Conservation (phyloP, 2,888 invertebrate genomes). For the Zele albiditarsus region DNA sequence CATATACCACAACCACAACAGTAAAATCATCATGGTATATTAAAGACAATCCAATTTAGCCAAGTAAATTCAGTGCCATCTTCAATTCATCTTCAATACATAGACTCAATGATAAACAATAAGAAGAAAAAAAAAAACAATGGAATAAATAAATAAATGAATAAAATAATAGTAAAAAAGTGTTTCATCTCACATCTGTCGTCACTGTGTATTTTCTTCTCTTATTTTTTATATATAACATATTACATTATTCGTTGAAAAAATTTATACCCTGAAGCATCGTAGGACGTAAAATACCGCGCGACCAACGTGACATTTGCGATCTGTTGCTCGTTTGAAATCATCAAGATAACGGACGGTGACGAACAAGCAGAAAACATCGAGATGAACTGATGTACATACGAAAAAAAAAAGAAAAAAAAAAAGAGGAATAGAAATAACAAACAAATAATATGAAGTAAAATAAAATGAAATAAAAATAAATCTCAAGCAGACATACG, state of each 20-base stretch:
- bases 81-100: neutral
- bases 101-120: neutral
- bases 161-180: no score
- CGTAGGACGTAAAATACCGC: constrained; percentile 45
- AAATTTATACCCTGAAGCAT: constrained; percentile 1
- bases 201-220: neutral
- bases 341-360: constrained; percentile 62
- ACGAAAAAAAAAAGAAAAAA: constrained; percentile 12
- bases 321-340: constrained; percentile 59
- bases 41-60: neutral
- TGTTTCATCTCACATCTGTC: constrained; percentile 11
- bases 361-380: constrained; percentile 34
- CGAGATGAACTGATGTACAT: constrained; percentile 11
- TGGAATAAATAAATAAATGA: neutral
- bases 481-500: neutral
- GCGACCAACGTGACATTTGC: constrained; percentile 63
- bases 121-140: neutral
- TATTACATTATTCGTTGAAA: neutral
- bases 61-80: neutral
- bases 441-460: constrained; percentile 12
- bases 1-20: neutral
- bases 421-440: constrained; percentile 13
- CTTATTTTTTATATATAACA: neutral
- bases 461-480: neutral
- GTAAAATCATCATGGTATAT: neutral